Evolutionary conservation across 2,113 vertebrate genomes (phyloP), one percentile per base, ranked within the genome.

Genomic region (Phycodurus eques): DNA sequence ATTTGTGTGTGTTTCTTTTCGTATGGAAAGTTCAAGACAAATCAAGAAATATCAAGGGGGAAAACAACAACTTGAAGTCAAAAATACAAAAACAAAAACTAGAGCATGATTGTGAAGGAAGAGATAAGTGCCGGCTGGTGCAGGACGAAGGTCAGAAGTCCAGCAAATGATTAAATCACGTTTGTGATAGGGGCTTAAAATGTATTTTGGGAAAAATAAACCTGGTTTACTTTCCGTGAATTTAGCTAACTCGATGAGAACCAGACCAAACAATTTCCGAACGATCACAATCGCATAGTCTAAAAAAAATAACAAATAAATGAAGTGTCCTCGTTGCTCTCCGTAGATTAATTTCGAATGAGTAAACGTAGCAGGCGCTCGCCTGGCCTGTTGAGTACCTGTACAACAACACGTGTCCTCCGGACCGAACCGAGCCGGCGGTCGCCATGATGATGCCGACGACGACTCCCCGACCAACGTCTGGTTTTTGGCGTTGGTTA

Each of bases 61-160:
- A 3, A 39, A 39, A 51, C 4, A 8, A 17, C 15, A 49, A 51
- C 49, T 4, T 1, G 7, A 19, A 31, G n/a, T 4, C 27, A n/a
- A 64, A 42, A 64, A 54, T 2, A 20, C 7, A 15, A 1, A n/a
- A 63, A 43, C 9, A 6, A 6, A 11, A 22, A 46, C 15, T 3
- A 22, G 5, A 51, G 49, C 49, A 19, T 17, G 2, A 10, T 12
- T 64, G 60, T 17, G 33, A 61, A 35, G 22, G 17, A 61, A 35
- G 59, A 42, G 42, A 65, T 46, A 22, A 65, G 63, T 14, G 20
- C 5, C 19, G 44, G 42, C 12, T 59, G 56, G 27, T 59, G 44
- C 20, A 6, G 63, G 63, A 65, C 63, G 44, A 65, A 65, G 63
- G 22, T 44, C 63, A 27, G 4, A 65, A 65, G 63, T 65, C 42